phyloP scores from a whole-genome alignment of 2,113 vertebrate genomes.

The Paedocypris sp. region DNA sequence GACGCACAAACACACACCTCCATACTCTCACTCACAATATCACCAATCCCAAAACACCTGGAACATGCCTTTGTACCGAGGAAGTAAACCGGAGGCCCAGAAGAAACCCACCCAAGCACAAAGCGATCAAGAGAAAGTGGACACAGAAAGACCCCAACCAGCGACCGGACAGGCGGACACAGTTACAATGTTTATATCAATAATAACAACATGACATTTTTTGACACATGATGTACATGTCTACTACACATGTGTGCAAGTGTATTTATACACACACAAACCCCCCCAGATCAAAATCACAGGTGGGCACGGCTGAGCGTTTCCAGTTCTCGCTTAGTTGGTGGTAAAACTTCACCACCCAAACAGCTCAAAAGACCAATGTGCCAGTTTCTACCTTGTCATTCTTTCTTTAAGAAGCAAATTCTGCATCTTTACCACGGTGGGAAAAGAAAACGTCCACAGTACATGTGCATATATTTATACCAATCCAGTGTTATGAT shows the following conservation, averaged over 20 bases:
- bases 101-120: too few relatives aligned
- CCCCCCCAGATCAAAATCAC: constrained; percentile 3
- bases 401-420: not conserved
- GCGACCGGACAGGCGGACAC: too few relatives aligned
- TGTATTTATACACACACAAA: too few relatives aligned
- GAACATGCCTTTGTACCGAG: too few relatives aligned
- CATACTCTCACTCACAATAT: too few relatives aligned
- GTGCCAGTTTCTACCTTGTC: not conserved
- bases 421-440: not conserved
- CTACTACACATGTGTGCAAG: not conserved
- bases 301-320: constrained; percentile 2
- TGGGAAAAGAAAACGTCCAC: not conserved
- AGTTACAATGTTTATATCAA: too few relatives aligned
- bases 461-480: constrained; percentile 23
- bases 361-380: constrained; percentile 13
- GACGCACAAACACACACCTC: too few relatives aligned
- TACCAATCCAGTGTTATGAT: constrained; percentile 46
- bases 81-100: too few relatives aligned
- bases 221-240: not conserved
- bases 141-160: too few relatives aligned
- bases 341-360: constrained; percentile 9
- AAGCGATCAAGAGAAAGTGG: too few relatives aligned
- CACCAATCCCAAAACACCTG: too few relatives aligned
- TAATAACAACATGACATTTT: not conserved
- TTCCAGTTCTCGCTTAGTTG: constrained; percentile 9